A percentile compares a stretch with the other conserved stretches of the same genome.
Conservation (phyloP, 2,797 vertebrate species). For the Poeciliopsis infans region DNA sequence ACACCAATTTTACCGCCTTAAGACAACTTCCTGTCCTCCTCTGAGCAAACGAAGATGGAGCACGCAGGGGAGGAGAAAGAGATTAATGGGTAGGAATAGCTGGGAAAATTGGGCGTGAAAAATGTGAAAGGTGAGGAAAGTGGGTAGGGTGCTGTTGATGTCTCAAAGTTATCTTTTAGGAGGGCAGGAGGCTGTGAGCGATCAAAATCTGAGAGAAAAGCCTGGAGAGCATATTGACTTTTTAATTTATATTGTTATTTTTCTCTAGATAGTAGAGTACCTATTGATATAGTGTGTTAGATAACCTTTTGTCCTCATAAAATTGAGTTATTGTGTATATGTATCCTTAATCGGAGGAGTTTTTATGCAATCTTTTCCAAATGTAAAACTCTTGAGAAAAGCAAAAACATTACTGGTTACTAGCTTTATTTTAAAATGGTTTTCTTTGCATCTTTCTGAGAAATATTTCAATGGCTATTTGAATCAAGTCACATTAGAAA, state of each 20-base stretch:
- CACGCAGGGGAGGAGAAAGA: conserved; percentile 38
- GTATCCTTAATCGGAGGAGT: neutral
- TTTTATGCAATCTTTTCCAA: too few species aligned
- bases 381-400: neutral
- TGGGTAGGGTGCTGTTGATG: conserved; percentile 23
- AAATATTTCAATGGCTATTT: neutral
- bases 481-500: neutral
- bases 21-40: conserved; percentile 74
- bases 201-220: conserved; percentile 20
- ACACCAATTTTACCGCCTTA: conserved; percentile 72
- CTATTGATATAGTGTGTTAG: neutral
- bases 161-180: conserved; percentile 13
- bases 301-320: neutral
- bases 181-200: conserved; percentile 29
- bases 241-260: neutral
- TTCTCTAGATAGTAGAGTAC: neutral
- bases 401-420: neutral
- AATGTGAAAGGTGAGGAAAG: conserved; percentile 40
- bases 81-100: conserved; percentile 56
- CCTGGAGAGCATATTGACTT: neutral
- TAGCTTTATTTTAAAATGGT: neutral
- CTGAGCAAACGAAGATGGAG: conserved; percentile 70
- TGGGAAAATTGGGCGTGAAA: conserved; percentile 49
- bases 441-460: neutral
- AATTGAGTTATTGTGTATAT: neutral